phyloP scores from a whole-genome alignment of 2,113 vertebrate species.

The Sciurus niger region DNA sequence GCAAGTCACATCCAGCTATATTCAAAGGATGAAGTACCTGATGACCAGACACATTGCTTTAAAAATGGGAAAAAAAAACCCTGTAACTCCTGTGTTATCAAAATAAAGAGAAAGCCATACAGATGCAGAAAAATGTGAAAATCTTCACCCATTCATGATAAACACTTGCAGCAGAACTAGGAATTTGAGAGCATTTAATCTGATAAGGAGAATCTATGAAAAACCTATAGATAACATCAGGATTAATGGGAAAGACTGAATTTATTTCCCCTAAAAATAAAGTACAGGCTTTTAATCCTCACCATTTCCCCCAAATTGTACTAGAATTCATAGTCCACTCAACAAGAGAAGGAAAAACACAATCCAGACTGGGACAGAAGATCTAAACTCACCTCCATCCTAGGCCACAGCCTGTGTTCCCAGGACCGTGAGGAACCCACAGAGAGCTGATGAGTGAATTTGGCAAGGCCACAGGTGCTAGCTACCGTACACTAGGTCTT shows the following conservation, averaged over 20 bases:
- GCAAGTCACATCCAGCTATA: background rate
- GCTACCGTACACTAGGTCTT: background rate
- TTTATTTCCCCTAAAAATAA: background rate
- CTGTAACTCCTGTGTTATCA: background rate
- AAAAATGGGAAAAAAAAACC: background rate
- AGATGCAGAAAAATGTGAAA: background rate
- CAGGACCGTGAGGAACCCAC: background rate
- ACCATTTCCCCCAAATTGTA: background rate
- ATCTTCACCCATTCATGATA: background rate
- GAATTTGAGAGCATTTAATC: background rate
- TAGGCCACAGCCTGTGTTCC: background rate
- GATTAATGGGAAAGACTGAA: background rate
- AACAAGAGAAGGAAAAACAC: background rate
- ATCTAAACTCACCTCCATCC: background rate
- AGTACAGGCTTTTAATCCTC: background rate
- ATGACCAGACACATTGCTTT: background rate
- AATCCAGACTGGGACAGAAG: background rate
- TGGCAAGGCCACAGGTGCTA: background rate
- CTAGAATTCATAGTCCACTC: background rate
- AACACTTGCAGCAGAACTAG: background rate
- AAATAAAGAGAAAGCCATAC: background rate
- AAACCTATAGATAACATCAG: background rate
- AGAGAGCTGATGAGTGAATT: background rate
- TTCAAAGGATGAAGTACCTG: background rate
- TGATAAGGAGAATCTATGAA: background rate